Evolutionary conservation across 2,113 vertebrate genomes (phyloP).

Genomic region (Thamnophis sirtalis): DNA sequence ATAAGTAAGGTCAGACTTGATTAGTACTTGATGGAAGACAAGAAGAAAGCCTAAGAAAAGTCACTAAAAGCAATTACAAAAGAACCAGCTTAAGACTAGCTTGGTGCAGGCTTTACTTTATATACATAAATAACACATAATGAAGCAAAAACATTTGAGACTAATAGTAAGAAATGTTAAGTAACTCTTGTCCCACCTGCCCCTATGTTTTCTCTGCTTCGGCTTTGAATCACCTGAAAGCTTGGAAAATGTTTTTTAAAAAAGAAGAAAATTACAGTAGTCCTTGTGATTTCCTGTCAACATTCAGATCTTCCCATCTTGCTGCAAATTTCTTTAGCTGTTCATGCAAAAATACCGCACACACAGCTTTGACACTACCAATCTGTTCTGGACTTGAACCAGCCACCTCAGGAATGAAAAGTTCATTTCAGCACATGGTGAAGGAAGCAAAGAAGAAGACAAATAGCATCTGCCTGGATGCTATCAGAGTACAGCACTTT

Average conservation of each 20-base stretch:
- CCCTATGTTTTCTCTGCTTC: neutral
- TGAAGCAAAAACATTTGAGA: neutral
- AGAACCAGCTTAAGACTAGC: neutral
- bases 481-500: constrained; percentile 11
- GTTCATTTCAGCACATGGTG: constrained; percentile 23
- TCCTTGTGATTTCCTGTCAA: neutral
- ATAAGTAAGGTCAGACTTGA: neutral
- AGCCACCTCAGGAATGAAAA: constrained; percentile 20
- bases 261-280: neutral
- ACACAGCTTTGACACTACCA: constrained; percentile 5
- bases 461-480: neutral
- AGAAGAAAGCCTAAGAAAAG: neutral
- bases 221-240: neutral
- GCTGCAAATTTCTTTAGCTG: neutral
- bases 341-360: neutral
- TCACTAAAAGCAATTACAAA: neutral
- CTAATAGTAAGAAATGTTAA: neutral
- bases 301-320: neutral
- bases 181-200: neutral
- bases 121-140: neutral
- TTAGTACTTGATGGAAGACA: neutral
- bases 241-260: neutral
- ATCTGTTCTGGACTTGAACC: constrained; percentile 13
- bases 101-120: neutral
- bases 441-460: constrained; percentile 18